Base-by-base conservation (phyloP, 2,797 vertebrate genomes). In the Myotis findleyi region DNA sequence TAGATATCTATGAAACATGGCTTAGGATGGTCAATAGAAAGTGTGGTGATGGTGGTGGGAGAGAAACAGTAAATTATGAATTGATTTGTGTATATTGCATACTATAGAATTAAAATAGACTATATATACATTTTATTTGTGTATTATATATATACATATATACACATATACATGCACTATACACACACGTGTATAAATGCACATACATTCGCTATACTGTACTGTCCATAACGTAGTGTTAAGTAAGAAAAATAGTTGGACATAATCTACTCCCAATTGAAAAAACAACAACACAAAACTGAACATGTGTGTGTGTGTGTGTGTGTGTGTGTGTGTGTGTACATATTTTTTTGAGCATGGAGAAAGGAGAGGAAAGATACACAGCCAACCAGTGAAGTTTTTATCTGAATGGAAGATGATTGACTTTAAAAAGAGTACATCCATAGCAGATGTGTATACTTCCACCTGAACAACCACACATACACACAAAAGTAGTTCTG, bases 191-290 rank as follows among this genome's bases (percentile, higher is more conserved):
- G 7, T 30, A 75, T 17, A 73, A n/a, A 53, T 66, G 33, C 20
- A 14, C 8, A 38, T 57, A 80, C 18, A 20, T 23, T 79, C n/a
- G 11, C 23, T 66, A 53, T 76, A 55, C 41, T 44, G 49, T 47
- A 55, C 44, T 38, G 36, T 17, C 18, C 55, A 62, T 53, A 36
- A 68, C 10, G 12, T 41, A 25, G 41, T 71, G 47, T 80, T 53
- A 49, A 75, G 9, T 64, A 55, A 76, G 77, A 88, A 82, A 88
- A 75, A 27, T 41, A 77, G 27, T n/a, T 77, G n/a, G 44, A 12
- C 36, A 87, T 87, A 66, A 80, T 38, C 76, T 44, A 27, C 21
- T 77, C 16, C 14, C 6, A 13, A 51, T 81, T 80, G 33, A 27
- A 21, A 79, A 80, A 76, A 55, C 41, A 41, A 44, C 41, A 44